These are phyloP conservation scores for Melieria picta DNA, from an alignment of 2,888 invertebrate genomes.

Conservation along the genomic window DNA sequence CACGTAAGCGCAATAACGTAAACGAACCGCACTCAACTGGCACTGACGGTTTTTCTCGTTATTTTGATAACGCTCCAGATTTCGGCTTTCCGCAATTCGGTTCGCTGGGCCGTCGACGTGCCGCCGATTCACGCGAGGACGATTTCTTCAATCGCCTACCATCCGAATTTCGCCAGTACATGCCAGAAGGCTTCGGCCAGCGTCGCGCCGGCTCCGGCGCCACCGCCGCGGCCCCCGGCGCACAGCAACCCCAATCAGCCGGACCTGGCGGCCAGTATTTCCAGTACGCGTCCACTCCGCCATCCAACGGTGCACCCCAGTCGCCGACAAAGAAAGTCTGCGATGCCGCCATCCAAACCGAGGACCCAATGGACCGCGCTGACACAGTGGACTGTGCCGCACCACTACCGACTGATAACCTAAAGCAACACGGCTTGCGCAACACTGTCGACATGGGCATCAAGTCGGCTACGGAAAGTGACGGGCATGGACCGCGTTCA, in stretches of 20 bases:
- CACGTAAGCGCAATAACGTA: conserved; percentile 64
- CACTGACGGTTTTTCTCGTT: conserved; percentile 55
- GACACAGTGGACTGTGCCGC: conserved; percentile 55
- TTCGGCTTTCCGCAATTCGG: conserved; percentile 64
- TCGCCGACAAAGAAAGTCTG: conserved; percentile 60
- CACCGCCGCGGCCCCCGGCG: conserved; percentile 34
- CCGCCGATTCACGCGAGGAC: conserved; percentile 50
- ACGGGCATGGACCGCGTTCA: conserved; percentile 72
- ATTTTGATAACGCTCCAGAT: conserved; percentile 59
- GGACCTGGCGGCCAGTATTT: conserved; percentile 36
- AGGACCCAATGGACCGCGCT: conserved; percentile 49
- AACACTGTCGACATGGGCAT: conserved; percentile 85
- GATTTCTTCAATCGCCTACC: conserved; percentile 65
- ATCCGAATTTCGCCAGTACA: conserved; percentile 64
- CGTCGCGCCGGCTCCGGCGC: conserved; percentile 48
- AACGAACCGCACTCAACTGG: conserved; percentile 54
- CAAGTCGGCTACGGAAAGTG: conserved; percentile 69
- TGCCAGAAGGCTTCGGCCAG: conserved; percentile 62
- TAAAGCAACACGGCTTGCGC: conserved; percentile 76
- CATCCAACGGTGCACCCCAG: conserved; percentile 46
- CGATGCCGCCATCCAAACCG: conserved; percentile 66
- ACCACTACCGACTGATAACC: conserved; percentile 48
- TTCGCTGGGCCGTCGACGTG: conserved; percentile 57
- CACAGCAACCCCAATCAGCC: conserved; percentile 39
- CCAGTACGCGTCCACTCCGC: conserved; percentile 44